These are phyloP conservation scores for Leguminivora glycinivorella DNA, from an alignment of 1,140 invertebrate genomes.

Conservation along the genomic window DNA sequence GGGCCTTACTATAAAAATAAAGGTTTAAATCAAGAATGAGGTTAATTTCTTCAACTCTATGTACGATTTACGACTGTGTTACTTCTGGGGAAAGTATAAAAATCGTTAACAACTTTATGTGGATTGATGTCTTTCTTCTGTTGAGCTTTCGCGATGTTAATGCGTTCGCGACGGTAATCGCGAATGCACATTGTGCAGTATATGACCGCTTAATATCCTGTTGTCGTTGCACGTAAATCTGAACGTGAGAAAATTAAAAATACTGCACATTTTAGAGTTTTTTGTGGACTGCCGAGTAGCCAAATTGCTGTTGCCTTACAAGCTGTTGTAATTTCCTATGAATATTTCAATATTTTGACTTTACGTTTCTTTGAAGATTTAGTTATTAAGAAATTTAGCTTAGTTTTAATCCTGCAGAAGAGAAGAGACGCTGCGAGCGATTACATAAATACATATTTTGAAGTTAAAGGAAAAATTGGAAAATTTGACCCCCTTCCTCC, in stretches of 20 bases:
- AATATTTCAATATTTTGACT: too few species aligned
- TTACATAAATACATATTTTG: too few species aligned
- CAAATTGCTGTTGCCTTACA: background rate
- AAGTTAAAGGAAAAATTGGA: too few species aligned
- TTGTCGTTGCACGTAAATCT: conserved; percentile 24
- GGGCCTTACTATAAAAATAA: conserved; percentile 15
- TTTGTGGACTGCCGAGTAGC: background rate
- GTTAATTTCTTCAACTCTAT: background rate
- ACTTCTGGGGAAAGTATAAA: background rate
- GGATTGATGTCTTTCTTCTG: background rate
- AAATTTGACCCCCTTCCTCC: too few species aligned
- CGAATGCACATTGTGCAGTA: conserved; percentile 22
- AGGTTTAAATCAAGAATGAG: background rate
- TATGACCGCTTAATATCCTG: conserved; percentile 26
- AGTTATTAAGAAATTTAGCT: too few species aligned
- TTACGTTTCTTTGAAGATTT: too few species aligned
- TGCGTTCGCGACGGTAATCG: conserved; percentile 22
- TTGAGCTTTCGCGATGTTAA: conserved; percentile 3
- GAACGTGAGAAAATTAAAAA: conserved; percentile 18
- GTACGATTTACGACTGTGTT: background rate
- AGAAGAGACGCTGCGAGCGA: too few species aligned
- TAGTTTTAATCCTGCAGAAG: too few species aligned
- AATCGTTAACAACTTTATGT: background rate
- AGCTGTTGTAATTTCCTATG: too few species aligned
- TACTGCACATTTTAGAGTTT: background rate